Base-by-base conservation (phyloP, 1,140 invertebrate genomes). In the Drosophila simulans region DNA sequence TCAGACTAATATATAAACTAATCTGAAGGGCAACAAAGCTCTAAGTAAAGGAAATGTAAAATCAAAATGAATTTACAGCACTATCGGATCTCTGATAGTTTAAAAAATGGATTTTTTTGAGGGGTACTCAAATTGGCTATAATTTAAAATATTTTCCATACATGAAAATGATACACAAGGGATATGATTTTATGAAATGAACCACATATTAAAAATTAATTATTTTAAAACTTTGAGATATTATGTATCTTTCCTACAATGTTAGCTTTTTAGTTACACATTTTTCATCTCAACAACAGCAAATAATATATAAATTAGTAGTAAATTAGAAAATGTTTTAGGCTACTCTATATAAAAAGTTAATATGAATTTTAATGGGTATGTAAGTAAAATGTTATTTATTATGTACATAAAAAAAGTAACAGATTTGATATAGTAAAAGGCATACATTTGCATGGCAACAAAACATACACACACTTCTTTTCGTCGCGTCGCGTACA, bases 401-500 rank as follows among this genome's bases (percentile, higher is more conserved):
- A 54, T 40, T 55, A 55, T 48, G 39, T 59, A 63, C 35, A 65
- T 49, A 79, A 46, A 80, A 79, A 46, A 80, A 73, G 77, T 68
- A 71, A 71, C 74, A 64, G 48, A 60, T 64, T 37, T 40, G 13
- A 48, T 64, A 85, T 86, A 75, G 81, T 81, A 85, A 90, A 90
- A 90, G 86, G 85, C 68, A 90, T 73, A 82, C 82, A 86, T 76
- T 77, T 80, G 84, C 84, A 88, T 88, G 84, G 84, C 84, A 89
- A 88, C 80, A 84, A 84, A 88, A 89, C 76, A 88, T 89, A 88
- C 83, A 88, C 84, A 84, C 84, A 88, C 84, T 77, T 83, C 72
- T 73, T 58, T 48, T 40, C 40, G 64, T 85, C 45, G 0, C 7
- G 73, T 86, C 64, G 20, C 37, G 58, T 68, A 17, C 11, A n/a